Evolutionary conservation across 2,113 vertebrate species (phyloP).

Genomic region (Azemiops feae): DNA sequence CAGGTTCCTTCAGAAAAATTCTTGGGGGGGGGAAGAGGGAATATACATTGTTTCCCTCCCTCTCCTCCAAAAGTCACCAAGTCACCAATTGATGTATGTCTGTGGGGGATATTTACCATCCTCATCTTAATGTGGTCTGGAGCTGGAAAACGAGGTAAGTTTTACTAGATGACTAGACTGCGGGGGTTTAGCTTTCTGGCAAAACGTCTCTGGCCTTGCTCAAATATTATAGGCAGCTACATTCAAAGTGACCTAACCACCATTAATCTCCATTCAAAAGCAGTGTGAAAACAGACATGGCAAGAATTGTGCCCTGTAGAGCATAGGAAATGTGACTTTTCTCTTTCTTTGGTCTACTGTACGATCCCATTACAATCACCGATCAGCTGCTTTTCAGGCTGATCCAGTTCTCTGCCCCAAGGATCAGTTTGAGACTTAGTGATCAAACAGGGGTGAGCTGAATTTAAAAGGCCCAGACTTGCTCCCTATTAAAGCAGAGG

Average conservation of each 20-base stretch:
- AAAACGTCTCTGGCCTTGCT: background rate
- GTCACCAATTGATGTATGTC: background rate
- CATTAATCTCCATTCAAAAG: background rate
- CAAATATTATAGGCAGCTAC: background rate
- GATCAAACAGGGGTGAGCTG: background rate
- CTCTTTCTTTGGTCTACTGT: background rate
- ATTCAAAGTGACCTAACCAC: background rate
- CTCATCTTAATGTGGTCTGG: background rate
- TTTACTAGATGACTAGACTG: background rate
- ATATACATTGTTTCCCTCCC: background rate
- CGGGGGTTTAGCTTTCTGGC: background rate
- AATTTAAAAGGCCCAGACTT: background rate
- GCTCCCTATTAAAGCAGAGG: background rate
- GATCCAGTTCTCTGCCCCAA: background rate
- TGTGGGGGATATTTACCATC: background rate
- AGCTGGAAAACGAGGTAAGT: background rate
- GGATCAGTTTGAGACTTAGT: background rate
- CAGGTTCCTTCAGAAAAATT: background rate
- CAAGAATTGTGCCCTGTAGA: background rate
- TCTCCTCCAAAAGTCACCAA: background rate
- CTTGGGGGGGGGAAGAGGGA: background rate
- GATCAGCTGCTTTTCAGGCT: background rate
- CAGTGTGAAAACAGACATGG: background rate
- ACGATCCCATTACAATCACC: background rate
- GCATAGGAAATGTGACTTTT: background rate